A percentile compares a stretch with the other conserved stretches of the same genome.
Evolutionary conservation across 2,113 vertebrate genomes (phyloP).

Genomic region (Dryoscopus gambensis): DNA sequence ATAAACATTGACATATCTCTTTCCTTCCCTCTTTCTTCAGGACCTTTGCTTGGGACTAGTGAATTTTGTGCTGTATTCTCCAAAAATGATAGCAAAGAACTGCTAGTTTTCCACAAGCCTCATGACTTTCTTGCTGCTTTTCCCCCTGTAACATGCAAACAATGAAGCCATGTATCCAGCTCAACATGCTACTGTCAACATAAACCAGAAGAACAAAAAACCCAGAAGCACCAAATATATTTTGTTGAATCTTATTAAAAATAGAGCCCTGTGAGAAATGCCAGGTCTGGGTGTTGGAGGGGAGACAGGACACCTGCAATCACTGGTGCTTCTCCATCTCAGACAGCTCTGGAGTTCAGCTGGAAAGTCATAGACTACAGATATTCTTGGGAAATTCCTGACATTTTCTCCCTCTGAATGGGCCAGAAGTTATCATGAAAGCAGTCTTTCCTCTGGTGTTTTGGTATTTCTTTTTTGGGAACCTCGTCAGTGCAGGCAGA

Average conservation of each 20-base stretch:
- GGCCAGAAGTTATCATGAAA: background rate
- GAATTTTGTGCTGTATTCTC: background rate
- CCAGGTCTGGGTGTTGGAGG: background rate
- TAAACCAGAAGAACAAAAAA: background rate
- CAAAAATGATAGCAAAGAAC: background rate
- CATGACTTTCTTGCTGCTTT: background rate
- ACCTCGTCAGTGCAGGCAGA: background rate
- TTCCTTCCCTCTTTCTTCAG: background rate
- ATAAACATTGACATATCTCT: fast-evolving
- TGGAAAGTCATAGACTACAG: background rate
- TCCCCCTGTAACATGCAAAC: background rate
- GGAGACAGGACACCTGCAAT: background rate
- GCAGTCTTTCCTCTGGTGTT: background rate
- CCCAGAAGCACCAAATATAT: background rate
- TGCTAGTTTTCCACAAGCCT: background rate
- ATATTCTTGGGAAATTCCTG: conserved; percentile 11
- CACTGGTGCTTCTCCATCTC: background rate
- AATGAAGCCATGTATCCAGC: fast-evolving
- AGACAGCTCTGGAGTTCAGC: background rate
- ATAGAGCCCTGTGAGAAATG: background rate
- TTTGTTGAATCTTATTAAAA: background rate
- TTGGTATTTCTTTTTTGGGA: background rate
- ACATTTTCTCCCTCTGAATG: background rate
- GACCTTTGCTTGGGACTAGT: background rate
- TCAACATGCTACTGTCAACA: background rate